Percentiles rank a stretch among this genome's conserved stretches.
Conservation (phyloP, 2,113 vertebrate species). For the Scytalopus superciliaris region DNA sequence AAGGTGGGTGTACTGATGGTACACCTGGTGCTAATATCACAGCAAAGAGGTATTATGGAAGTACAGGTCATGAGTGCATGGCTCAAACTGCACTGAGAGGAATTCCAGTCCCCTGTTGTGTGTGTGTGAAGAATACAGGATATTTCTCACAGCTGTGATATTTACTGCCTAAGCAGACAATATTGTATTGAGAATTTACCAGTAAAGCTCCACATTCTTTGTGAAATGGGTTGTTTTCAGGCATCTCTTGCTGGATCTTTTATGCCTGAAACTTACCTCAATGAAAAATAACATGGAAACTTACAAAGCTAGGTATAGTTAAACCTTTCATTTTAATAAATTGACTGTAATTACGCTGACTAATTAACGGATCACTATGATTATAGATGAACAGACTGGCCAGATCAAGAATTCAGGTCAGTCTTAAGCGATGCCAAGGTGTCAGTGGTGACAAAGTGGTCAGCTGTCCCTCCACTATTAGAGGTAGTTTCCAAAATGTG, state of each 20-base stretch:
- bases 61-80: background rate
- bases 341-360: background rate
- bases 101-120: background rate
- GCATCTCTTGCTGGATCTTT: background rate
- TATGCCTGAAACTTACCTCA: background rate
- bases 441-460: background rate
- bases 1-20: background rate
- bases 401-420: constrained; percentile 29
- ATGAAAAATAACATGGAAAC: background rate
- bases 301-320: background rate
- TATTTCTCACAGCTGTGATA: background rate
- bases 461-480: background rate
- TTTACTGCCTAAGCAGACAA: background rate
- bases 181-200: background rate
- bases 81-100: background rate
- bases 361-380: background rate
- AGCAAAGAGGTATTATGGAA: constrained; percentile 16
- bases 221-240: background rate
- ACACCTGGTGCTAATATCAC: background rate
- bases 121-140: background rate
- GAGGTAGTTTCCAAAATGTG: background rate
- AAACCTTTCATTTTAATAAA: constrained; percentile 3
- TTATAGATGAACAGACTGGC: background rate
- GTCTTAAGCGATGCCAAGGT: background rate
- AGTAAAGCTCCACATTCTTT: background rate